Evolutionary conservation across 2,113 vertebrate genomes (phyloP).

Genomic region (Hemicordylus capensis): DNA sequence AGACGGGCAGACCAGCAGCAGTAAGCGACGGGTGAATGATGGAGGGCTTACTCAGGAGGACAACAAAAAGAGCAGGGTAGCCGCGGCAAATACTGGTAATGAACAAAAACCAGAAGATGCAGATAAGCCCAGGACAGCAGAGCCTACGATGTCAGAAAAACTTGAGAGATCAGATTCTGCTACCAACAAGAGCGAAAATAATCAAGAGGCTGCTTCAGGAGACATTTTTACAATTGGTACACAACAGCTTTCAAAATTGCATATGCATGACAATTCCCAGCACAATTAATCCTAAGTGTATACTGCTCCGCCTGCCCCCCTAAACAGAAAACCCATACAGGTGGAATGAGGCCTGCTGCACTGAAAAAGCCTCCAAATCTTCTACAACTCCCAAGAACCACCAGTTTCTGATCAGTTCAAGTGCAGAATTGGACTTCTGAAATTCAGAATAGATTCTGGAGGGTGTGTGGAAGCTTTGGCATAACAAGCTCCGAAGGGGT

Average conservation of each 20-base stretch:
- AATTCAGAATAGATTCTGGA: too few species aligned
- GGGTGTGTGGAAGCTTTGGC: background rate
- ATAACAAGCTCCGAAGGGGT: too few species aligned
- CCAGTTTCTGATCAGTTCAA: background rate
- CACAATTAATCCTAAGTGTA: slow-evolving; percentile 17
- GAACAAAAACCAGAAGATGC: background rate
- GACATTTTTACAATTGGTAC: slow-evolving; percentile 41
- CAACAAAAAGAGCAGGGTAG: slow-evolving; percentile 77
- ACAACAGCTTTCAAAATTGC: background rate
- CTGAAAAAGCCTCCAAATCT: background rate
- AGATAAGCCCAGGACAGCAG: background rate
- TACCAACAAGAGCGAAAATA: background rate
- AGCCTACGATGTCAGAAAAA: background rate
- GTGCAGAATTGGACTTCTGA: background rate
- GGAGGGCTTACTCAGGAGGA: slow-evolving; percentile 74
- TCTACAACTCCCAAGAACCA: background rate
- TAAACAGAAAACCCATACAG: too few species aligned
- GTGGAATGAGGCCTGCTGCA: background rate
- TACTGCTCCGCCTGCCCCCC: background rate
- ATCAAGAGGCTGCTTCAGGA: background rate
- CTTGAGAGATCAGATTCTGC: background rate
- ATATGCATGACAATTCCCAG: background rate
- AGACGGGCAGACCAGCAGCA: slow-evolving; percentile 57
- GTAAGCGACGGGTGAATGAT: slow-evolving; percentile 68
- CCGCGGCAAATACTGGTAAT: slow-evolving; percentile 24